Evolutionary conservation across 2,888 invertebrate species (phyloP).

Genomic region (Panorpa germanica): DNA sequence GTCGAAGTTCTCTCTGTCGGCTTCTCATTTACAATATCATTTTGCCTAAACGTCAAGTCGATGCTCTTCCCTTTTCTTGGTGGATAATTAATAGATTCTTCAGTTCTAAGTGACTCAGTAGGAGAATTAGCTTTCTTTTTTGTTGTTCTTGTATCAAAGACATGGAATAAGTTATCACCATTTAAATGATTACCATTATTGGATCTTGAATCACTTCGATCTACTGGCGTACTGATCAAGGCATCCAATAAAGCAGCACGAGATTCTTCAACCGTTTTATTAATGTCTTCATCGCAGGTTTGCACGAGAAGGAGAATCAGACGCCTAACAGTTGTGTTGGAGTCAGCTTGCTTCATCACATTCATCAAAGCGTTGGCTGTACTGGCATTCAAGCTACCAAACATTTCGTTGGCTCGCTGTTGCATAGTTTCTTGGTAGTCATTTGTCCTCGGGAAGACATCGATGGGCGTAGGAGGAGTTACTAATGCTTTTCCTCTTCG

Average conservation of each 20-base stretch:
- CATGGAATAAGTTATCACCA: constrained; percentile 15
- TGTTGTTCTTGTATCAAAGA: constrained; percentile 11
- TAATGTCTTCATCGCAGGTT: constrained; percentile 52
- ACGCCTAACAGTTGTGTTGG: constrained; percentile 53
- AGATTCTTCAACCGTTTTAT: constrained; percentile 49
- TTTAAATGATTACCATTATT: constrained; percentile 23
- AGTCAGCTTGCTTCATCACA: constrained; percentile 66
- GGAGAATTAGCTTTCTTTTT: background rate
- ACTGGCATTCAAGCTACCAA: constrained; percentile 54
- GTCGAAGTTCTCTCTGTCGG: constrained; percentile 18
- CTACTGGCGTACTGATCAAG: constrained; percentile 41
- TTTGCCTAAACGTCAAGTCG: no score
- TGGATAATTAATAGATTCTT: constrained; percentile 15
- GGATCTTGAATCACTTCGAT: constrained; percentile 22
- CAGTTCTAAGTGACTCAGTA: constrained; percentile 1
- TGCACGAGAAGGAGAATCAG: constrained; percentile 58
- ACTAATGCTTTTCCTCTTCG: no score
- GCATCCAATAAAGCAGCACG: constrained; percentile 48
- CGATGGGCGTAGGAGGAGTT: no score
- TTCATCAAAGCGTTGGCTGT: constrained; percentile 55
- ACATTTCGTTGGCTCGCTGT: constrained; percentile 53
- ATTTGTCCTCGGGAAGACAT: no score
- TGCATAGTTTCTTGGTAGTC: constrained; percentile 46
- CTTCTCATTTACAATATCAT: constrained; percentile 7
- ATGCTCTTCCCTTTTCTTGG: constrained; percentile 11